Percentiles rank a stretch among this genome's conserved stretches.
Conservation (phyloP, 1,140 invertebrate species). For the Conus ventricosus region DNA sequence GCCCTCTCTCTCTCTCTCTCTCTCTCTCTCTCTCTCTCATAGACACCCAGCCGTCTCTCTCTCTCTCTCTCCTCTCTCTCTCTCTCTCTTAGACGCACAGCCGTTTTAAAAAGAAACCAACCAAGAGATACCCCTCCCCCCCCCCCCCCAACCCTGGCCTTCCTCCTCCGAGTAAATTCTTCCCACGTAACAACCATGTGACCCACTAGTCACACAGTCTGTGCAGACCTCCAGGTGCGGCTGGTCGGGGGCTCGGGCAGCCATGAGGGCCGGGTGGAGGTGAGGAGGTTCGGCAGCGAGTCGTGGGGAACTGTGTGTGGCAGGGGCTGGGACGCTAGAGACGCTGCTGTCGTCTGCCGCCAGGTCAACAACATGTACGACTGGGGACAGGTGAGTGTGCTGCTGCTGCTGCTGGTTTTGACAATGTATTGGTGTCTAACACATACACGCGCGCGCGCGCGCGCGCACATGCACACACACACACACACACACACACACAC, state of each 20-base stretch:
- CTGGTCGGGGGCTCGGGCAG: constrained; percentile 4
- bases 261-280: constrained; percentile 52
- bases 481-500: too few species aligned
- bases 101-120: neutral
- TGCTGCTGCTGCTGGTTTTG: neutral
- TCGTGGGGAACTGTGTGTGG: constrained; percentile 61
- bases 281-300: constrained; percentile 36
- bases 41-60: neutral
- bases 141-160: too few species aligned
- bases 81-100: neutral
- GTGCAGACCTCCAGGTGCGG: constrained; percentile 26
- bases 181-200: too few species aligned
- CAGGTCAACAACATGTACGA: constrained; percentile 41
- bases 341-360: constrained; percentile 58
- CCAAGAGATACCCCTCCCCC: too few species aligned
- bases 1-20: neutral
- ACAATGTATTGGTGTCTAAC: too few species aligned
- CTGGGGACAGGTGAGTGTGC: constrained; percentile 30
- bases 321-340: constrained; percentile 56
- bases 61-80: neutral
- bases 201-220: too few species aligned
- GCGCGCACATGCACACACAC: too few species aligned
- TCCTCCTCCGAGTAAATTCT: too few species aligned
- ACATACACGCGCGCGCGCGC: too few species aligned
- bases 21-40: neutral